phyloP scores from a whole-genome alignment of 2,113 vertebrate species.

The Hippocampus abdominalis region DNA sequence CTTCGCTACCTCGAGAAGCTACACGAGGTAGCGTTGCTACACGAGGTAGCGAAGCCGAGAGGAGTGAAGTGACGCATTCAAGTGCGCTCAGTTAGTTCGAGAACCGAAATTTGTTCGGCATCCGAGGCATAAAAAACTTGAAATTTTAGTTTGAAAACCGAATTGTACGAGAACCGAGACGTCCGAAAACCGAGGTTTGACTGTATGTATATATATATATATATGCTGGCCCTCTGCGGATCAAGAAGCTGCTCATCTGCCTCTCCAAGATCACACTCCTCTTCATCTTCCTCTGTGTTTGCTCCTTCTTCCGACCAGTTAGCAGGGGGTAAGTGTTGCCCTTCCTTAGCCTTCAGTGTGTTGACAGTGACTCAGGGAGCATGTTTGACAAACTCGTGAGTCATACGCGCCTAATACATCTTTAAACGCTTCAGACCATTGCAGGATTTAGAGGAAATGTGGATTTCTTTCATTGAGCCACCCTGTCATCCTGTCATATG shows the following conservation, averaged over 20 bases:
- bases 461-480: neutral
- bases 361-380: neutral
- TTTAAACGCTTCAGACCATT: neutral
- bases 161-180: too few relatives aligned
- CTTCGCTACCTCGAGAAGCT: too few relatives aligned
- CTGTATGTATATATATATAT: too few relatives aligned
- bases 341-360: neutral
- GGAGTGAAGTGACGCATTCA: too few relatives aligned
- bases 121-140: too few relatives aligned
- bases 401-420: neutral
- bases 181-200: too few relatives aligned
- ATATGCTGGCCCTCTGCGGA: neutral
- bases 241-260: neutral
- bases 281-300: neutral
- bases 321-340: neutral
- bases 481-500: neutral
- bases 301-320: neutral
- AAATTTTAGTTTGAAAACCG: too few relatives aligned
- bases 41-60: too few relatives aligned
- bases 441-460: neutral
- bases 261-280: neutral
- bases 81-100: too few relatives aligned
- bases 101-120: too few relatives aligned
- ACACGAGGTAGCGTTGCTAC: too few relatives aligned
- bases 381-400: neutral